Percentiles rank a stretch among this genome's conserved stretches.
Evolutionary conservation across 2,113 vertebrate genomes (phyloP).

Genomic region (Typhlomys cinereus): DNA sequence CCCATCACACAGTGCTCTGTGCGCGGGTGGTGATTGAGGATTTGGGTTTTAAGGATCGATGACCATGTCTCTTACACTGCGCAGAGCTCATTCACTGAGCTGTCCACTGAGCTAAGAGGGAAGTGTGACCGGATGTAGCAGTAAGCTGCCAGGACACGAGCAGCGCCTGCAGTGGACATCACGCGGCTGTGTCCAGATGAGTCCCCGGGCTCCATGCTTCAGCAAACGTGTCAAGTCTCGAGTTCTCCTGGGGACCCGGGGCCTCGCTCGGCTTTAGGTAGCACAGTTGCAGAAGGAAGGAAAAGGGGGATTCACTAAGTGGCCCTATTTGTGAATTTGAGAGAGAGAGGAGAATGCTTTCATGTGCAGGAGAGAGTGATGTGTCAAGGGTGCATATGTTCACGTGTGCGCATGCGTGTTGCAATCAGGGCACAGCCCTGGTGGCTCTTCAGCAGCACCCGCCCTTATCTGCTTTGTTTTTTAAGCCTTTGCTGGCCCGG

Average conservation of each 20-base stretch:
- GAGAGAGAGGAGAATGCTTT: no score
- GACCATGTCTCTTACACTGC: neutral
- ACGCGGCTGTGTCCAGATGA: rapidly evolving
- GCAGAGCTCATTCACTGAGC: neutral
- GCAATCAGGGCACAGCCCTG: neutral
- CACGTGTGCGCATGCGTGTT: no score
- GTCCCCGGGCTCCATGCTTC: rapidly evolving
- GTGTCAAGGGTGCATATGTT: neutral
- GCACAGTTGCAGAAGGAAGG: no score
- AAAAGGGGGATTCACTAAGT: neutral
- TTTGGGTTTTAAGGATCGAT: neutral
- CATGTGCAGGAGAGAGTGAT: neutral
- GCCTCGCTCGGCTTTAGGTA: neutral
- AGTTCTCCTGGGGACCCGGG: no score
- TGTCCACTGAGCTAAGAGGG: neutral
- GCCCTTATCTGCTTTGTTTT: neutral
- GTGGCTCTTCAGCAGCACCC: neutral
- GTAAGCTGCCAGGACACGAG: neutral
- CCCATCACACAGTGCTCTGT: neutral
- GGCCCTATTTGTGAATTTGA: no score
- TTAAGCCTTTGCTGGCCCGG: neutral
- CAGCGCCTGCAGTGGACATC: rapidly evolving
- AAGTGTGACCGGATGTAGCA: no score
- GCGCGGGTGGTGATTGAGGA: neutral
- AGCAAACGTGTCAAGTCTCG: no score